Conservation (phyloP, 2,113 vertebrate genomes). For the Campylomormyrus numenius region DNA sequence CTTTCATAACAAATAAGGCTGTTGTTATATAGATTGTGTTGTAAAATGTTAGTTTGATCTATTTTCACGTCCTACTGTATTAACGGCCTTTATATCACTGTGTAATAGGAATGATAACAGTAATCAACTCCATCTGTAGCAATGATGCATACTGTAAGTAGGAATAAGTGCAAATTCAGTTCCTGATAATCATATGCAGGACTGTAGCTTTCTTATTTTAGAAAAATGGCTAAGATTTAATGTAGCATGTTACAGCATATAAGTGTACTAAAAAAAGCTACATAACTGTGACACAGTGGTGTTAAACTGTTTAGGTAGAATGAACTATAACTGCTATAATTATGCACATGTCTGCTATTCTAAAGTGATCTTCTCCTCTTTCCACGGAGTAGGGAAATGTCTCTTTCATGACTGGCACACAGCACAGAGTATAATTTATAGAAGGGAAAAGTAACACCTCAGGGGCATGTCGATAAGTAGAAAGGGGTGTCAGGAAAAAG, state of each 20-base stretch:
- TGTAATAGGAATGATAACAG: neutral
- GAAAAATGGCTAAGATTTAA: neutral
- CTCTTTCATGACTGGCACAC: neutral
- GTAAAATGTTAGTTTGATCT: neutral
- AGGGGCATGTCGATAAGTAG: neutral
- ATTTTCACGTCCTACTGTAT: neutral
- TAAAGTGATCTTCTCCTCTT: neutral
- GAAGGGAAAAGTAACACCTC: neutral
- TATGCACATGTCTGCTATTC: neutral
- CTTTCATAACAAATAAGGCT: neutral
- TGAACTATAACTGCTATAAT: neutral
- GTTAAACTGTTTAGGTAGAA: neutral
- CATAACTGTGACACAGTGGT: neutral
- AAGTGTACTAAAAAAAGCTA: neutral
- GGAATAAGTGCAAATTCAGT: neutral
- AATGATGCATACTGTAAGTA: neutral
- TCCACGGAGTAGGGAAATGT: neutral
- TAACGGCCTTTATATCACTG: neutral
- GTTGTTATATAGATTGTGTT: neutral
- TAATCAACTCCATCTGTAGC: neutral
- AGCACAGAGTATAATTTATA: neutral
- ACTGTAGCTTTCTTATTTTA: neutral
- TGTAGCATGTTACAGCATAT: neutral
- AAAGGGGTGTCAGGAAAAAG: slow-evolving; percentile 48
- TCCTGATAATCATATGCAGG: neutral